Evolutionary conservation across 2,888 invertebrate genomes (phyloP).

Genomic region (Hesperia comma): DNA sequence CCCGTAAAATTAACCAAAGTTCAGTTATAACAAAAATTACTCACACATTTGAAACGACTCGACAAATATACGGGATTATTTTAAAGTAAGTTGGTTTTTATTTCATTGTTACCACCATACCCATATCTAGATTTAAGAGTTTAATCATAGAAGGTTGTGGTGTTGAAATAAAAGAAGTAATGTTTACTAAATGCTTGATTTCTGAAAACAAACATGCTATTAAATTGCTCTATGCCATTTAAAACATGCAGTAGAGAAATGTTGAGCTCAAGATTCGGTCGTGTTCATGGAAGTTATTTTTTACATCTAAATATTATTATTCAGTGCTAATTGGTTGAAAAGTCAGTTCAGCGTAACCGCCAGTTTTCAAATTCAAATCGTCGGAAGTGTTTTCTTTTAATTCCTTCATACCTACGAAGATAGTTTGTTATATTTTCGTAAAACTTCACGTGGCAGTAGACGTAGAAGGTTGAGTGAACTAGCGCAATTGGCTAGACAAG

Average conservation of each 20-base stretch:
- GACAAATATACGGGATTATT: not conserved
- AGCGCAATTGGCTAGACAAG: constrained; percentile 57
- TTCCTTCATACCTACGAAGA: not conserved
- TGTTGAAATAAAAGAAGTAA: not conserved
- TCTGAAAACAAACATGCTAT: constrained; percentile 12
- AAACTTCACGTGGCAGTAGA: constrained; percentile 15
- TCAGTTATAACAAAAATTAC: too few species aligned
- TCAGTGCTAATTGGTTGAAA: not conserved
- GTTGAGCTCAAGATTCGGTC: constrained; percentile 7
- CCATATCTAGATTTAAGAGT: not conserved
- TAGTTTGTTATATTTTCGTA: constrained; percentile 3
- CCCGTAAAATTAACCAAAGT: not conserved
- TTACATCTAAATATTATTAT: not conserved
- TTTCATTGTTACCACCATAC: not conserved
- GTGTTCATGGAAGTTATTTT: constrained; percentile 10
- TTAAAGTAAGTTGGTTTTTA: constrained; percentile 13
- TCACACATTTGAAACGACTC: not conserved
- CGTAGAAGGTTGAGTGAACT: constrained; percentile 33
- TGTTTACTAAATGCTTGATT: constrained; percentile 9
- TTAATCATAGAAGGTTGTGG: not conserved
- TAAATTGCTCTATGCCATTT: constrained; percentile 5
- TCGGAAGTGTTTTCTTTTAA: not conserved
- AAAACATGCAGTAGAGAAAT: constrained; percentile 18
- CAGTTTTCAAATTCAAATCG: too few species aligned
- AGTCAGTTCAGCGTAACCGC: not conserved